Evolutionary conservation across 2,888 invertebrate genomes (phyloP).

Genomic region (Watsonalla cultraria): DNA sequence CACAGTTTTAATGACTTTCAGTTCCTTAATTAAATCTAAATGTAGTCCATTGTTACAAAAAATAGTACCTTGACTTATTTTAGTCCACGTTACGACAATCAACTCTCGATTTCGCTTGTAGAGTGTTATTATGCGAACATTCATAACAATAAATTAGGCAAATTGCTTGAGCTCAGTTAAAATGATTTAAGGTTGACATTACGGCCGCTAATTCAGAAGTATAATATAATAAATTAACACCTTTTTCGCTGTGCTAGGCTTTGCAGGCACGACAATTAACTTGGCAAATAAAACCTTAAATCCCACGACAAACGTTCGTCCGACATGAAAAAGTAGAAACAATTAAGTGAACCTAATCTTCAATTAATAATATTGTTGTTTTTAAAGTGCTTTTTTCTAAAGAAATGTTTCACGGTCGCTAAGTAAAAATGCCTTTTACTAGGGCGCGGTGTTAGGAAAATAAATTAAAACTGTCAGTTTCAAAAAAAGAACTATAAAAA

Average conservation of each 20-base stretch:
- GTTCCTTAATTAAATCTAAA: not conserved
- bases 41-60: not conserved
- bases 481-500: too few species aligned
- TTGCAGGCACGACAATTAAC: not conserved
- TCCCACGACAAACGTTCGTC: not conserved
- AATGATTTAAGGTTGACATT: constrained; percentile 52
- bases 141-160: constrained; percentile 49
- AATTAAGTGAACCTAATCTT: not conserved
- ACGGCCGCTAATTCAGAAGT: constrained; percentile 46
- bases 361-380: not conserved
- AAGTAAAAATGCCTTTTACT: too few species aligned
- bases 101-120: constrained; percentile 21
- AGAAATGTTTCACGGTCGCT: not conserved
- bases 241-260: constrained; percentile 12
- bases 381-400: not conserved
- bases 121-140: constrained; percentile 30
- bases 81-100: not conserved
- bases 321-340: not conserved
- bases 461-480: too few species aligned
- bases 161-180: constrained; percentile 41
- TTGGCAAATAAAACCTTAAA: not conserved
- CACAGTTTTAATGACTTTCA: not conserved
- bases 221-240: constrained; percentile 47
- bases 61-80: not conserved
- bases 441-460: too few species aligned